These are phyloP conservation scores for Colostygia pectinataria DNA, from an alignment of 2,888 invertebrate species.

Conservation along the genomic window DNA sequence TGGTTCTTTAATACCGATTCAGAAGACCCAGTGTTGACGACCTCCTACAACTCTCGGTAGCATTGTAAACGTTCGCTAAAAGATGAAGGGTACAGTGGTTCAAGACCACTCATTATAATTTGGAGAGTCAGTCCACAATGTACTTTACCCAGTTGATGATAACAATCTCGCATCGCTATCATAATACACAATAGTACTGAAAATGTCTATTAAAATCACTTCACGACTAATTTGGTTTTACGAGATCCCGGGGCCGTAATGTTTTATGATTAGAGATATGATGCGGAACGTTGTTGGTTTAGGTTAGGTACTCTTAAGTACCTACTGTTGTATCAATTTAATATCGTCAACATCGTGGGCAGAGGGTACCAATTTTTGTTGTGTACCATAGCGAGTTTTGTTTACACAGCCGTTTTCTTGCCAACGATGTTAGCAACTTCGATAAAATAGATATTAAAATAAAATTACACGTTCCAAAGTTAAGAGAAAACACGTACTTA, in stretches of 20 bases:
- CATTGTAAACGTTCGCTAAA: no score
- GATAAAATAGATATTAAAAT: no score
- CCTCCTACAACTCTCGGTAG: no score
- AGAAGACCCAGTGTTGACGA: no score
- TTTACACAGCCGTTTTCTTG: background rate
- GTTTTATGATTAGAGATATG: constrained; percentile 22
- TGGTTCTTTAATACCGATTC: no score
- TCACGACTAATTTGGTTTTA: constrained; percentile 27
- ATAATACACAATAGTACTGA: no score
- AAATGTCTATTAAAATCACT: constrained; percentile 4
- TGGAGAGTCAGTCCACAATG: no score
- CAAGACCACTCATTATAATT: no score
- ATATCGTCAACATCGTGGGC: constrained; percentile 2
- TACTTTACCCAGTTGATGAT: no score
- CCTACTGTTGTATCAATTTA: background rate
- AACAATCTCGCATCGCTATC: no score
- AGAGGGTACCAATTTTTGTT: background rate
- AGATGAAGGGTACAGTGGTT: no score
- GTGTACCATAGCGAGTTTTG: background rate
- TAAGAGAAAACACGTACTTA: background rate
- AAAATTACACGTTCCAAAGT: constrained; percentile 1
- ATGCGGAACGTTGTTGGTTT: constrained; percentile 4
- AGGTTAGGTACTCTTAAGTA: background rate
- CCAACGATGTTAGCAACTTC: background rate
- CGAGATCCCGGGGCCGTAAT: constrained; percentile 15